These are phyloP conservation scores for Sylvietta virens DNA, from an alignment of 2,113 vertebrate genomes.

Conservation along the genomic window DNA sequence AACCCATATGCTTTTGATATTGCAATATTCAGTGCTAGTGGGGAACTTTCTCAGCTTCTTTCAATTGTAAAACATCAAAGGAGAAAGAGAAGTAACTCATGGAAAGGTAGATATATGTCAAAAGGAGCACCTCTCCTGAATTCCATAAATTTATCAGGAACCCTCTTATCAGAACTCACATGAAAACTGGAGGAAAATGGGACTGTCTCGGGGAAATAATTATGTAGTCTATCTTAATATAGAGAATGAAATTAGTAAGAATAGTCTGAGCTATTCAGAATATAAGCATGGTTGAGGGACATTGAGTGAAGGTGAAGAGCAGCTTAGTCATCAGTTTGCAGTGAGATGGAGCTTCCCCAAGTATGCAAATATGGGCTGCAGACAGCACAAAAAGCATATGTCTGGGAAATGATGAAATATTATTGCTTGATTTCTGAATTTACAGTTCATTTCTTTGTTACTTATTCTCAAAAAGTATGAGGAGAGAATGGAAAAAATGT, in stretches of 20 bases:
- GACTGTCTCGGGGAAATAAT: neutral
- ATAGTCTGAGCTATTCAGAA: neutral
- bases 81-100: neutral
- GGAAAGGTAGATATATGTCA: neutral
- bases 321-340: neutral
- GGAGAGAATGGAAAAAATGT: neutral
- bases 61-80: conserved; percentile 38
- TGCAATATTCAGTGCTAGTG: conserved; percentile 19
- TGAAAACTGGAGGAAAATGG: accelerated
- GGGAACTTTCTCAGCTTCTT: neutral
- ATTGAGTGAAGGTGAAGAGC: neutral
- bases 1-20: conserved; percentile 1
- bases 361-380: neutral
- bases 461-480: neutral
- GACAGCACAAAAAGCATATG: neutral
- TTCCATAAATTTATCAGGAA: neutral
- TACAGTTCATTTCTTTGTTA: neutral
- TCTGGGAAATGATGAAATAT: neutral
- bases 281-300: accelerated
- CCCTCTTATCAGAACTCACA: neutral
- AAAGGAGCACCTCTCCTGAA: neutral
- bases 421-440: neutral
- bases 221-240: neutral
- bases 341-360: neutral
- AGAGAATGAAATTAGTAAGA: neutral